Conservation (phyloP, 1,140 invertebrate species). For the Lasioglossum baleicum region DNA sequence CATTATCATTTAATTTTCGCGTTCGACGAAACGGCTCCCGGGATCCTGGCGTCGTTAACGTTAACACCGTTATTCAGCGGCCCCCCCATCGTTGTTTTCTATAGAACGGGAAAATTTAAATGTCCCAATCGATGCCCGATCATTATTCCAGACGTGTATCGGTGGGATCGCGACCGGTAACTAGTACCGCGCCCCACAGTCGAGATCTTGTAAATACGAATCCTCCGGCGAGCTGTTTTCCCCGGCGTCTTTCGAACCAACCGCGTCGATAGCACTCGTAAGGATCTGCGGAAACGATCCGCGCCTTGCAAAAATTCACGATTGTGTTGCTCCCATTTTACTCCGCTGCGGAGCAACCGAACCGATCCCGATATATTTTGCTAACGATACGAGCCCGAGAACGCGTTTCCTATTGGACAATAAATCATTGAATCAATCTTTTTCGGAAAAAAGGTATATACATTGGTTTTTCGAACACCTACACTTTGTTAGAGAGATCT, state of each 20-base stretch:
- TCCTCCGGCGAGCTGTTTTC: not conserved
- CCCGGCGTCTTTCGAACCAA: not conserved
- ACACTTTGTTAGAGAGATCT: too few species aligned
- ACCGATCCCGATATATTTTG: not conserved
- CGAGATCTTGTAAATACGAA: not conserved
- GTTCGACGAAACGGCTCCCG: constrained; percentile 52
- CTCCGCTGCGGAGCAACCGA: too few species aligned
- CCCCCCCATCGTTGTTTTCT: constrained; percentile 58
- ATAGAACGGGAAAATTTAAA: constrained; percentile 67
- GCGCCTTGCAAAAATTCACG: not conserved
- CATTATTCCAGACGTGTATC: constrained; percentile 62
- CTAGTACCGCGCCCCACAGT: not conserved
- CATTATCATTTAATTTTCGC: constrained; percentile 75
- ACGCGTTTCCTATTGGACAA: not conserved
- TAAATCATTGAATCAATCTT: too few species aligned
- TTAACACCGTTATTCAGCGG: constrained; percentile 59
- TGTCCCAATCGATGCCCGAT: constrained; percentile 64
- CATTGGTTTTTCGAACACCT: too few species aligned
- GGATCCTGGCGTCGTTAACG: constrained; percentile 65
- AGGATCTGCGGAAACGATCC: not conserved
- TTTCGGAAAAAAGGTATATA: not conserved
- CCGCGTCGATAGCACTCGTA: not conserved
- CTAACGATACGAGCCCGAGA: not conserved
- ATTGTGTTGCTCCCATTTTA: not conserved
- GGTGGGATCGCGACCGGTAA: constrained; percentile 25